Evolutionary conservation across 2,113 vertebrate species (phyloP), one percentile per base, ranked within the genome.

Genomic region (Calidris pugnax): DNA sequence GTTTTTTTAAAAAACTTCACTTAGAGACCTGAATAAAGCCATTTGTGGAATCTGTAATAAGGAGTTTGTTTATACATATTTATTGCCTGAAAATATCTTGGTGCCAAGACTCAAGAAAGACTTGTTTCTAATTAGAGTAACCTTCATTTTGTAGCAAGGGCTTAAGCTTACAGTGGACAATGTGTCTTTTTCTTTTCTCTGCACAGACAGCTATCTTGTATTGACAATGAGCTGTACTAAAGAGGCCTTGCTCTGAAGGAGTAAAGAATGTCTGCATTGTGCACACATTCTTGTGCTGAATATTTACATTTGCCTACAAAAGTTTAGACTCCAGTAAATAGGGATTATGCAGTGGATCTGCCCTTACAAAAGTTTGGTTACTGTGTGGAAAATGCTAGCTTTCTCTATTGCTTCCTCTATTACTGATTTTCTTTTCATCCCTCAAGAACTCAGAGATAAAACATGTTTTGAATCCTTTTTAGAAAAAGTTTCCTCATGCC

Each of bases 301-400:
- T 94, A 97, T 96, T 97, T 97, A 91, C 87, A 90, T 93, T 93
- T 95, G 50, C 79, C 85, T 97, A 93, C 33, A 87, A 81, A 84
- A 96, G 74, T 91, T 92, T 37, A 95, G 91, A 90, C 85, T 92
- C 72, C 57, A 87, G 79, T 90, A 95, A 96, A 96, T 47, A 96
- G 47, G 55, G 72, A 95, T 94, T 96, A 55, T 93, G 37, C 18
- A 32, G 74, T 47, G 63, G 72, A 93, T 90, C 59, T 93, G 21
- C 71, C 68, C 67, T 97, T 94, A 88, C 57, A 93, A 91, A 97
- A 51, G 60, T 96, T 96, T 95, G 87, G 76, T 50, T 90, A 79
- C 76, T 67, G 37, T 79, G 32, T 72, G 69, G 93, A 93, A 96
- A 89, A 93, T 22, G 9, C 45, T 67, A 75, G 39, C 33, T 94